phyloP scores from a whole-genome alignment of 1,140 invertebrate genomes.

The Antheraea mylitta region DNA sequence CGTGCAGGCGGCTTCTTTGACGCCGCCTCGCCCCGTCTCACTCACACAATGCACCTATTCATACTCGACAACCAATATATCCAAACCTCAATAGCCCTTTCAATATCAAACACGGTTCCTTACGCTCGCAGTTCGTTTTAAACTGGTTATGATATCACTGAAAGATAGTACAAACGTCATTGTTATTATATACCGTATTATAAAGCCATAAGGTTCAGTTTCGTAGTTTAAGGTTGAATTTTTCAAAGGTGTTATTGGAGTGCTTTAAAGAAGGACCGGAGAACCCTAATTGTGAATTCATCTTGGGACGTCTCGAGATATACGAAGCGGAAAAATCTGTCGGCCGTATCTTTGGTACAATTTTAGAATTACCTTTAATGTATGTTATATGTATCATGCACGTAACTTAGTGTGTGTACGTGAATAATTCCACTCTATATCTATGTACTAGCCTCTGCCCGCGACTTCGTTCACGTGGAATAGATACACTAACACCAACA shows the following conservation, averaged over 20 bases:
- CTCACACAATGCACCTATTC: slow-evolving; percentile 72
- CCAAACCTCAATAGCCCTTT: slow-evolving; percentile 43
- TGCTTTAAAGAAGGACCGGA: slow-evolving; percentile 74
- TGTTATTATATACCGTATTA: slow-evolving; percentile 21
- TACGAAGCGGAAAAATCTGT: slow-evolving; percentile 45
- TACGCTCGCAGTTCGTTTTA: slow-evolving; percentile 35
- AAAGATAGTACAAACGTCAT: slow-evolving; percentile 28
- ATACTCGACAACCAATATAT: slow-evolving; percentile 41
- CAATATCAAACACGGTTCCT: slow-evolving; percentile 59
- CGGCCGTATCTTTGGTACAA: not conserved
- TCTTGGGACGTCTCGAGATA: slow-evolving; percentile 59
- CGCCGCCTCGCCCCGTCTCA: slow-evolving; percentile 49
- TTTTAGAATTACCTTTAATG: slow-evolving; percentile 1
- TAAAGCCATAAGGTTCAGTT: slow-evolving; percentile 27
- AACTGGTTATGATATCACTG: slow-evolving; percentile 35
- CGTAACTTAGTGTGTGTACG: too few species aligned
- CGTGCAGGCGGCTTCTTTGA: slow-evolving; percentile 64
- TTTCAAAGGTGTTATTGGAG: slow-evolving; percentile 73
- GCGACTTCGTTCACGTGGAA: too few species aligned
- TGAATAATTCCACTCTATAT: too few species aligned
- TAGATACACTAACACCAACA: too few species aligned
- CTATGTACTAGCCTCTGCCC: too few species aligned
- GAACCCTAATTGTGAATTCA: slow-evolving; percentile 74
- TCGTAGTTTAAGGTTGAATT: slow-evolving; percentile 14
- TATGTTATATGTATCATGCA: not conserved